phyloP scores from a whole-genome alignment of 2,888 invertebrate species.

The Spilosoma lubricipeda region DNA sequence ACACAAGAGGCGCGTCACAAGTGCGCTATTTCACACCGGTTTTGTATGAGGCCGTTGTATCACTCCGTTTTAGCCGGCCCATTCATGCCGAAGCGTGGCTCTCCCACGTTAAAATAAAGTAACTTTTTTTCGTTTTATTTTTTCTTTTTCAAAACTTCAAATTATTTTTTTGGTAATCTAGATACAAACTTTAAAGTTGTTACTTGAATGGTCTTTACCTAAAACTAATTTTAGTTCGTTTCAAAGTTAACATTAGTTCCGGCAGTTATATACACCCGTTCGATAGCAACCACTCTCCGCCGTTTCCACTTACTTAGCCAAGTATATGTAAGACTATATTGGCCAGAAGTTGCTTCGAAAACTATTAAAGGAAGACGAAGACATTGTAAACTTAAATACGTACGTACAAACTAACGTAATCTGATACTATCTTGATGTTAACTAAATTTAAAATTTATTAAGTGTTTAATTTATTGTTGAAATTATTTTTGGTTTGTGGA shows the following conservation, averaged over 20 bases:
- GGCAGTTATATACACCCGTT: background rate
- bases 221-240: background rate
- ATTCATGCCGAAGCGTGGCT: no score
- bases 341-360: background rate
- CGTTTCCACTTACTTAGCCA: background rate
- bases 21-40: no score
- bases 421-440: background rate
- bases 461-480: background rate
- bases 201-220: background rate
- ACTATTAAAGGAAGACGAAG: background rate
- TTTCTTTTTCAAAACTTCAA: background rate
- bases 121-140: no score
- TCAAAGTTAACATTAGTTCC: background rate
- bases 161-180: background rate
- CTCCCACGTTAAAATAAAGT: no score
- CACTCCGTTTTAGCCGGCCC: no score
- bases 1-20: no score
- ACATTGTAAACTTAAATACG: background rate
- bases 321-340: background rate
- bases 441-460: background rate
- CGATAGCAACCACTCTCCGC: background rate
- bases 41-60: no score
- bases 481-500: background rate
- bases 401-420: background rate
- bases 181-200: background rate